phyloP scores from a whole-genome alignment of 2,888 invertebrate species.

The Agapostemon virescens region DNA sequence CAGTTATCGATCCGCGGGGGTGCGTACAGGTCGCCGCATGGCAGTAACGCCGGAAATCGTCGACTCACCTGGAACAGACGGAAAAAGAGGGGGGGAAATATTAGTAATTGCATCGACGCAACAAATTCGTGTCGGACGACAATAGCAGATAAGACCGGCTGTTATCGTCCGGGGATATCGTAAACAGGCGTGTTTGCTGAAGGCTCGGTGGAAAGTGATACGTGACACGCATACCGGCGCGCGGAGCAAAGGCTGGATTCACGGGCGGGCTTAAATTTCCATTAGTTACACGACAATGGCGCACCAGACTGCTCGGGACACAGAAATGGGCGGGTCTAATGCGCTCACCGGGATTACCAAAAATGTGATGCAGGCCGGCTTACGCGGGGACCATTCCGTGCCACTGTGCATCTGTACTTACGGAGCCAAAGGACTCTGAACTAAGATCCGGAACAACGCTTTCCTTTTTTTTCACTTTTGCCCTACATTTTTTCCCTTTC shows the following conservation, averaged over 20 bases:
- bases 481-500: neutral
- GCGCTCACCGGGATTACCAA: slow-evolving; percentile 54
- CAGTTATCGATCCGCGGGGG: neutral
- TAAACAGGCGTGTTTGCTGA: slow-evolving; percentile 78
- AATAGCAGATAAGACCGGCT: slow-evolving; percentile 68
- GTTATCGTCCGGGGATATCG: slow-evolving; percentile 76
- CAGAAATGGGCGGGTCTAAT: slow-evolving; percentile 60
- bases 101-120: slow-evolving; percentile 32
- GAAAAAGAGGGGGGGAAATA: slow-evolving; percentile 6
- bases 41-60: neutral
- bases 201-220: slow-evolving; percentile 76
- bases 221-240: slow-evolving; percentile 77
- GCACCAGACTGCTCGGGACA: slow-evolving; percentile 69
- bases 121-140: slow-evolving; percentile 44
- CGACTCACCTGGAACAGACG: slow-evolving; percentile 67
- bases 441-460: neutral
- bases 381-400: slow-evolving; percentile 13
- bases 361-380: slow-evolving; percentile 44
- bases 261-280: slow-evolving; percentile 74
- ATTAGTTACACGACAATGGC: slow-evolving; percentile 75
- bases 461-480: neutral
- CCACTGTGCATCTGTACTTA: neutral
- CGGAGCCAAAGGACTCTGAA: neutral
- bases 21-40: neutral
- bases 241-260: slow-evolving; percentile 71